Conservation (phyloP, 2,797 vertebrate species). For the Sebastes melanostomus region DNA sequence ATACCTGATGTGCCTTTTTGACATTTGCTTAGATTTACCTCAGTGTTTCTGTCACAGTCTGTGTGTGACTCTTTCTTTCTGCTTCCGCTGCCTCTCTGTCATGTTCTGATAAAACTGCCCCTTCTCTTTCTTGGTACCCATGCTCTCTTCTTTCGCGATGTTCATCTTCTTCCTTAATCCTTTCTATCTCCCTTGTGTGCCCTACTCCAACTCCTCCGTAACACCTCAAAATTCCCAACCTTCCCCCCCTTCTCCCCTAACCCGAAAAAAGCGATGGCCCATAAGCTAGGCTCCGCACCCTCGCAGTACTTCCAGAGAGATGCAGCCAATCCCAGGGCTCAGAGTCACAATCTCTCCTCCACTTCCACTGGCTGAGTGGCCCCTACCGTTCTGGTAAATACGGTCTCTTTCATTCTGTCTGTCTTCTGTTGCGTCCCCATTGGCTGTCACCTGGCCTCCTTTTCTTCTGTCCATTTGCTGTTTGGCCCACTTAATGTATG, state of each 20-base stretch:
- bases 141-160: constrained; percentile 58
- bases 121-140: constrained; percentile 53
- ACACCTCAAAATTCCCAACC: constrained; percentile 54
- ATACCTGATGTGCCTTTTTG: constrained; percentile 9
- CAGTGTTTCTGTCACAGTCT: constrained; percentile 43
- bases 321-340: constrained; percentile 80
- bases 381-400: constrained; percentile 82
- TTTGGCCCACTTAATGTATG: neutral
- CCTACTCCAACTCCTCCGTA: constrained; percentile 51
- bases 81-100: constrained; percentile 34
- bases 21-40: constrained; percentile 26
- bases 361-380: constrained; percentile 83
- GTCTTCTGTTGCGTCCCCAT: constrained; percentile 25
- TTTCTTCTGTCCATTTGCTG: constrained; percentile 21
- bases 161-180: constrained; percentile 66
- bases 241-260: constrained; percentile 10
- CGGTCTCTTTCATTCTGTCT: constrained; percentile 70
- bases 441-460: constrained; percentile 29
- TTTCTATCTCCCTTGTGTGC: constrained; percentile 62
- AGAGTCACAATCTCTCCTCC: constrained; percentile 81
- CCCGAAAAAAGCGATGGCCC: constrained; percentile 73
- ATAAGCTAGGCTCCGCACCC: constrained; percentile 83
- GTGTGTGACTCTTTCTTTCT: constrained; percentile 34
- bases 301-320: constrained; percentile 86
- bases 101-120: constrained; percentile 55